phyloP scores from a whole-genome alignment of 2,113 vertebrate genomes.

The Chaetorhynchus papuensis region DNA sequence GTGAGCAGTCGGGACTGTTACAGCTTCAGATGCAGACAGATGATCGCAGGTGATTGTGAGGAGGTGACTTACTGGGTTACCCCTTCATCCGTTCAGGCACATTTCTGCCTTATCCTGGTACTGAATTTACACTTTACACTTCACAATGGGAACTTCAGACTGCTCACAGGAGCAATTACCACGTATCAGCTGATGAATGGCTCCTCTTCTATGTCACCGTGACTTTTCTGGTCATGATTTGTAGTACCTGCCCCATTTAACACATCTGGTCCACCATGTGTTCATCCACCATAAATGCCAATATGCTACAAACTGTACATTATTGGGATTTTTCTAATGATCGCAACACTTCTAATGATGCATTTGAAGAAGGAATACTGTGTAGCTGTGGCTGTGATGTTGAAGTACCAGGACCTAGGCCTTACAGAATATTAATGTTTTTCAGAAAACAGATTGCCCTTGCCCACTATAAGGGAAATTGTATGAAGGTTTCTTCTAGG shows the following conservation, averaged over 20 bases:
- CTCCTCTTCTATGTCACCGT: not conserved
- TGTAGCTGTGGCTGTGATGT: not conserved
- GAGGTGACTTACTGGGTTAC: not conserved
- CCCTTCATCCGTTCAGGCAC: not conserved
- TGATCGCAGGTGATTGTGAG: not conserved
- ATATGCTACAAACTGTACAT: accelerated
- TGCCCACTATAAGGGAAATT: not conserved
- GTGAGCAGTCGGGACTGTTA: accelerated
- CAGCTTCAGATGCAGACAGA: not conserved
- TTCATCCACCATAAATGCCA: not conserved
- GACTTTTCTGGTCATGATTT: not conserved
- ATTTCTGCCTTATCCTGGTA: not conserved
- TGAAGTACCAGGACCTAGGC: not conserved
- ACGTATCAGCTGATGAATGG: not conserved
- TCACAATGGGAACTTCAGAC: not conserved
- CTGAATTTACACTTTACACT: not conserved
- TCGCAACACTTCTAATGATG: not conserved
- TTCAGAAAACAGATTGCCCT: not conserved
- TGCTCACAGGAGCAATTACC: not conserved
- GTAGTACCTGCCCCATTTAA: not conserved
- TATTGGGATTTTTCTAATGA: not conserved
- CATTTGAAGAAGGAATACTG: not conserved
- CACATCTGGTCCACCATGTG: accelerated
- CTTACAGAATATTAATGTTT: not conserved
- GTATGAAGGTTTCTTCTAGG: not conserved